Percentiles rank a stretch among this genome's conserved stretches.
These are phyloP conservation scores for Ichneumoninae sp. DNA, from an alignment of 2,888 invertebrate genomes.

Conservation along the genomic window DNA sequence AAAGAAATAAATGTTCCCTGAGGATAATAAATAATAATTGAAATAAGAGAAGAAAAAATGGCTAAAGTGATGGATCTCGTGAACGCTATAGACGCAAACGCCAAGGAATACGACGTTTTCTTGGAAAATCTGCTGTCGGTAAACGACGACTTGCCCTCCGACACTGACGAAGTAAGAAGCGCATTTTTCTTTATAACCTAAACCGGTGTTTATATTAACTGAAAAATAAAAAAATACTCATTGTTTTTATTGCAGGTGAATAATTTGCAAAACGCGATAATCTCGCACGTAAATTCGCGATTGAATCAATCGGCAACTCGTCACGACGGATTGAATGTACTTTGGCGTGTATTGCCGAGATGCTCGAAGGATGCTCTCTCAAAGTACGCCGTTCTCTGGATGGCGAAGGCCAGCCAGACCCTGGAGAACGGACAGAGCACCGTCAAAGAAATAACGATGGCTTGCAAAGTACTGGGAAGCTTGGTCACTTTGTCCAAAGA, in stretches of 20 bases:
- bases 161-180: conserved; percentile 72
- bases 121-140: conserved; percentile 70
- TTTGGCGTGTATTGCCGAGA: conserved; percentile 71
- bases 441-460: conserved; percentile 69
- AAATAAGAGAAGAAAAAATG: conserved; percentile 51
- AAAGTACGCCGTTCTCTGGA: conserved; percentile 78
- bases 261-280: conserved; percentile 68
- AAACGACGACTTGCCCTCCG: conserved; percentile 74
- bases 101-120: conserved; percentile 72
- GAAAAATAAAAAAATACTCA: background rate
- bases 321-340: conserved; percentile 72
- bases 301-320: conserved; percentile 76
- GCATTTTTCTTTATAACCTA: conserved; percentile 9
- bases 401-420: conserved; percentile 75
- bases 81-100: conserved; percentile 70
- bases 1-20: conserved; percentile 23
- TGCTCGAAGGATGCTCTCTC: conserved; percentile 69
- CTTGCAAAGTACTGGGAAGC: conserved; percentile 74
- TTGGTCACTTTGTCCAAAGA: conserved; percentile 75
- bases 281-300: conserved; percentile 75
- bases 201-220: background rate
- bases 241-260: conserved; percentile 71
- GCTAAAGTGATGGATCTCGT: conserved; percentile 69
- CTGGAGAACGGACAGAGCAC: conserved; percentile 74
- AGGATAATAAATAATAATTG: background rate